Evolutionary conservation across 2,888 invertebrate species (phyloP).

Genomic region (Pelosia muscerda): DNA sequence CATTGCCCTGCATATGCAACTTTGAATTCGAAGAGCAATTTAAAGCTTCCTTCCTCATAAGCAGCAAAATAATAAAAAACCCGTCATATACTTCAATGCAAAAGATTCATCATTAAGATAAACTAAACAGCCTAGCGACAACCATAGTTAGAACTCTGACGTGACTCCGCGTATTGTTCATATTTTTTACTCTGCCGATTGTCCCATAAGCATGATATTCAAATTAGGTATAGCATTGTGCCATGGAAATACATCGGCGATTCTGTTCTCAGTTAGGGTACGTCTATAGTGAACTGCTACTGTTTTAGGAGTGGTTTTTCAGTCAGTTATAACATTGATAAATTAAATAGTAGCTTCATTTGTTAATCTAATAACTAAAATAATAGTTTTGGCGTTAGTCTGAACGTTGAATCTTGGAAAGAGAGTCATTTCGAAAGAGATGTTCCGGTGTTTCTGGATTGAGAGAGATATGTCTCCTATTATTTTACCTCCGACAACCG

Average conservation of each 20-base stretch:
- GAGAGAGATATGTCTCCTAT: too few species aligned
- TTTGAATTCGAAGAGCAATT: not conserved
- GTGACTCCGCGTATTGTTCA: constrained; percentile 75
- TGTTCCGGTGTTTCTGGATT: too few species aligned
- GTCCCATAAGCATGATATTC: constrained; percentile 81
- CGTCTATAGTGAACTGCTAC: constrained; percentile 33
- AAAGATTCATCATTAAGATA: constrained; percentile 41
- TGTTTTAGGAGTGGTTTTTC: not conserved
- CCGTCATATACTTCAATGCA: not conserved
- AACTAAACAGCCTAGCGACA: constrained; percentile 46
- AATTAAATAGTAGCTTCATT: too few species aligned
- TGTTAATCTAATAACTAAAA: too few species aligned
- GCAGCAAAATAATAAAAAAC: constrained; percentile 2
- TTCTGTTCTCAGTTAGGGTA: constrained; percentile 58
- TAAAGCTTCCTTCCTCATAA: not conserved
- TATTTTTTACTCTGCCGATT: constrained; percentile 80
- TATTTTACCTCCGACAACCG: too few species aligned
- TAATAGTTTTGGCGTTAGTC: too few species aligned
- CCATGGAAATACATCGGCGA: constrained; percentile 73
- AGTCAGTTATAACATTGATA: too few species aligned
- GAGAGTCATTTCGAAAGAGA: too few species aligned
- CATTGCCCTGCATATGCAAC: not conserved
- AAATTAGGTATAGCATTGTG: constrained; percentile 83
- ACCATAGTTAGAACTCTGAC: constrained; percentile 66
- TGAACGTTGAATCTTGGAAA: too few species aligned